phyloP scores from a whole-genome alignment of 1,140 invertebrate genomes.

The Rhysida immarginata region DNA sequence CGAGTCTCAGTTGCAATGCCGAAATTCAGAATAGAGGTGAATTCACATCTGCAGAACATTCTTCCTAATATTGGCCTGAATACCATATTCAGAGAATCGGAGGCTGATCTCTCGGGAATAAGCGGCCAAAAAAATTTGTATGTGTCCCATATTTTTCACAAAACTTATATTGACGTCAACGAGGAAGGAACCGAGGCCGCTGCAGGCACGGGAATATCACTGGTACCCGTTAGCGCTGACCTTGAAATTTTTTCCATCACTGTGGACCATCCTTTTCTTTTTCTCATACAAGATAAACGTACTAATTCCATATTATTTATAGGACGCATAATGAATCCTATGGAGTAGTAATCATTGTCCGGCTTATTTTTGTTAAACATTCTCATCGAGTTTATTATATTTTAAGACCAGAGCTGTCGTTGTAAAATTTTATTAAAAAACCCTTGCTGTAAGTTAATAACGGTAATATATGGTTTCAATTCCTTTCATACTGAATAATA shows the following conservation, averaged over 20 bases:
- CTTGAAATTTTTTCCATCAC: too few species aligned
- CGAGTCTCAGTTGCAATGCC: conserved; percentile 62
- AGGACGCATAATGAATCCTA: conserved; percentile 32
- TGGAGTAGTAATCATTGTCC: too few species aligned
- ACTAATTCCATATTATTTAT: conserved; percentile 45
- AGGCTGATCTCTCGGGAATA: conserved; percentile 44
- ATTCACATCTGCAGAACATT: conserved; percentile 43
- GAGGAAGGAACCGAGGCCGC: conserved; percentile 67
- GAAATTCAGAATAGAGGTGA: conserved; percentile 61
- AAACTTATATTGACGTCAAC: conserved; percentile 59
- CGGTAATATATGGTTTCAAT: too few species aligned
- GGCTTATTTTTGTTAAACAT: too few species aligned
- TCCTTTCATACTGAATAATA: too few species aligned
- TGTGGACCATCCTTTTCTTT: conserved; percentile 52
- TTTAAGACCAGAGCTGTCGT: too few species aligned
- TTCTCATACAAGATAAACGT: conserved; percentile 47
- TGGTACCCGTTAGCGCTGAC: not conserved
- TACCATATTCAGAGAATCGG: conserved; percentile 40
- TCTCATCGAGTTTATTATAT: too few species aligned
- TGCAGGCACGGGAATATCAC: conserved; percentile 40
- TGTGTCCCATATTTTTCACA: conserved; percentile 44
- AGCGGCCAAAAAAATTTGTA: conserved; percentile 33
- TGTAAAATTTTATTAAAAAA: too few species aligned
- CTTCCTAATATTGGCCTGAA: conserved; percentile 46
- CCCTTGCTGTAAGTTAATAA: too few species aligned